Evolutionary conservation across 1,140 invertebrate genomes (phyloP).

Genomic region (Belonocnema kinseyi): DNA sequence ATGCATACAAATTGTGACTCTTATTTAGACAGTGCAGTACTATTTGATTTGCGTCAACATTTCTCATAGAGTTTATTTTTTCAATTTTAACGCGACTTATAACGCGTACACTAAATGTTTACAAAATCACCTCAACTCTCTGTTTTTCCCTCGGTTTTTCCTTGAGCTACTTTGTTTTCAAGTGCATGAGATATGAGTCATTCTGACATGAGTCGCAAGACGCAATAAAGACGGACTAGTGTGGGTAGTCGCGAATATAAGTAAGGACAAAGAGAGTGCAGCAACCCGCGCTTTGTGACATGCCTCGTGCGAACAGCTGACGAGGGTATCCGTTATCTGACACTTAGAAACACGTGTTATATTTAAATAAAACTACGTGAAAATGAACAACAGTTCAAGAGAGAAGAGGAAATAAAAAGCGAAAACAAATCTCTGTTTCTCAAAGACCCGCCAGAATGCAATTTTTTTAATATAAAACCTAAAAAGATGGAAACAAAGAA

Average conservation of each 20-base stretch:
- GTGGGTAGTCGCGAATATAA: constrained; percentile 9
- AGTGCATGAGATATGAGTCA: constrained; percentile 39
- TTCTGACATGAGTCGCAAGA: constrained; percentile 43
- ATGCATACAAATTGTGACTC: too few relatives aligned
- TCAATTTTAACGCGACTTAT: neutral
- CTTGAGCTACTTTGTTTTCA: constrained; percentile 51
- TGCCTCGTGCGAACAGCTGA: constrained; percentile 57
- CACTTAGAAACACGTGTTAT: neutral
- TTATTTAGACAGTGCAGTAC: too few relatives aligned
- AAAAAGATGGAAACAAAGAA: too few relatives aligned
- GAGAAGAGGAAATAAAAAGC: too few relatives aligned
- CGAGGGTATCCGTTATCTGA: constrained; percentile 19
- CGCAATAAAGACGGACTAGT: constrained; percentile 10
- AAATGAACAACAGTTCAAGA: neutral
- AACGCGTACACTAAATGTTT: neutral
- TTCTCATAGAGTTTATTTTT: neutral
- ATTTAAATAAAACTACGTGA: neutral
- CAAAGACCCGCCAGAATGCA: too few relatives aligned
- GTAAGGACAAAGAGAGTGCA: constrained; percentile 43
- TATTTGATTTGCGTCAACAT: neutral
- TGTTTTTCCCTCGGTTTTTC: constrained; percentile 40
- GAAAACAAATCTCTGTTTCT: too few relatives aligned
- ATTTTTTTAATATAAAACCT: too few relatives aligned
- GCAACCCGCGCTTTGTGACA: constrained; percentile 55
- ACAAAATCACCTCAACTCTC: constrained; percentile 8